Evolutionary conservation across 2,888 invertebrate species (phyloP).

Genomic region (Polyommatus iphigenia): DNA sequence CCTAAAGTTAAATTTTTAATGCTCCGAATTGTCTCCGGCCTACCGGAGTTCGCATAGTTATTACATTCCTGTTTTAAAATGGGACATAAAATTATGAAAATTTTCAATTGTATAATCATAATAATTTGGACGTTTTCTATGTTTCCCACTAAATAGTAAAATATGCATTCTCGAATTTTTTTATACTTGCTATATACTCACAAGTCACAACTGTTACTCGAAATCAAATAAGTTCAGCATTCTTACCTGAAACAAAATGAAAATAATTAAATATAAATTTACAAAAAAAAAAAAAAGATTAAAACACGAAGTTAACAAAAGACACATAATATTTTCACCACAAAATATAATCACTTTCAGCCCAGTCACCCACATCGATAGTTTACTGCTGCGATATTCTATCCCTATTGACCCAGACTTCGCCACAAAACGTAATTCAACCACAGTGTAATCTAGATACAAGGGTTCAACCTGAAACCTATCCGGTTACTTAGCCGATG

Average conservation of each 20-base stretch:
- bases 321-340: not conserved
- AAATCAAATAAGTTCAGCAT: not conserved
- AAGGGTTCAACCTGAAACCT: not conserved
- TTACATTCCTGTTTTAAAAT: too few relatives aligned
- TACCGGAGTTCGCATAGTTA: too few relatives aligned
- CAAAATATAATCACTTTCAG: not conserved
- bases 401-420: constrained; percentile 7
- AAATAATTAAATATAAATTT: not conserved
- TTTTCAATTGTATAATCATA: too few relatives aligned
- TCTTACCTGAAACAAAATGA: not conserved
- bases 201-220: not conserved
- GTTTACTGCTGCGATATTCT: not conserved
- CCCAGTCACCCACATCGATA: not conserved
- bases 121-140: too few relatives aligned
- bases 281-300: not conserved
- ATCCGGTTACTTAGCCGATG: not conserved
- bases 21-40: too few relatives aligned
- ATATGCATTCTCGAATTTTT: too few relatives aligned
- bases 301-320: too few relatives aligned
- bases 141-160: too few relatives aligned
- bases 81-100: too few relatives aligned
- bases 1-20: too few relatives aligned
- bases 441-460: not conserved
- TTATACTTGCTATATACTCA: too few relatives aligned
- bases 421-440: not conserved